phyloP scores from a whole-genome alignment of 2,888 invertebrate species.

The Thera obeliscata region DNA sequence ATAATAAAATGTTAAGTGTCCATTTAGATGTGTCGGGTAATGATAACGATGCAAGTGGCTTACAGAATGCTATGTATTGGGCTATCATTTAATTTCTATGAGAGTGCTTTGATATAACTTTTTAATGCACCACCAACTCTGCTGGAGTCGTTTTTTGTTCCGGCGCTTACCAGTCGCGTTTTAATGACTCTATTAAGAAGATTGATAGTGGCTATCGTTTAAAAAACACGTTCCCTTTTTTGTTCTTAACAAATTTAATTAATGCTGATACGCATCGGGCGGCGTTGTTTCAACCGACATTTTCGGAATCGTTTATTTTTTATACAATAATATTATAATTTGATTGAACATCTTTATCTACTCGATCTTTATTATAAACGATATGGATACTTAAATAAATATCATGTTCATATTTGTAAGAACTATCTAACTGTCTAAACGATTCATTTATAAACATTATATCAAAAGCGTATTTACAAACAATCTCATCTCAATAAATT shows the following conservation, averaged over 20 bases:
- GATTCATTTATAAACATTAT: slow-evolving; percentile 33
- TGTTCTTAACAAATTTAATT: slow-evolving; percentile 79
- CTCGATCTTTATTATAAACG: slow-evolving; percentile 26
- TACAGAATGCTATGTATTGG: slow-evolving; percentile 57
- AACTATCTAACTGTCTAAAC: slow-evolving; percentile 16
- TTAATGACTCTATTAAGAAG: slow-evolving; percentile 83
- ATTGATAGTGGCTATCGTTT: slow-evolving; percentile 77
- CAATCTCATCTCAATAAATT: slow-evolving; percentile 49
- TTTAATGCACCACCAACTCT: slow-evolving; percentile 38
- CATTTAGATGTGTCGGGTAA: slow-evolving; percentile 62
- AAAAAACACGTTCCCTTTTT: slow-evolving; percentile 67
- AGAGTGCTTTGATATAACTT: slow-evolving; percentile 60
- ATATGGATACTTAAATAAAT: slow-evolving; percentile 21
- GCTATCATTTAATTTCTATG: slow-evolving; percentile 63
- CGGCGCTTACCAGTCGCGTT: slow-evolving; percentile 68
- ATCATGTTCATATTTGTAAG: slow-evolving; percentile 21
- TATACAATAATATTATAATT: slow-evolving; percentile 35
- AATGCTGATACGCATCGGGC: slow-evolving; percentile 70
- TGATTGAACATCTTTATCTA: slow-evolving; percentile 30
- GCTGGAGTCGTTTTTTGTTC: slow-evolving; percentile 41
- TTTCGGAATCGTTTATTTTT: slow-evolving; percentile 34
- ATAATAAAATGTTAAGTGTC: slow-evolving; percentile 60
- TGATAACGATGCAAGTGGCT: slow-evolving; percentile 56
- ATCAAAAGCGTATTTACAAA: slow-evolving; percentile 49
- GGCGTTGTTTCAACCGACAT: slow-evolving; percentile 41